Conservation (phyloP, 2,888 invertebrate species). For the Iphiclides podalirius region DNA sequence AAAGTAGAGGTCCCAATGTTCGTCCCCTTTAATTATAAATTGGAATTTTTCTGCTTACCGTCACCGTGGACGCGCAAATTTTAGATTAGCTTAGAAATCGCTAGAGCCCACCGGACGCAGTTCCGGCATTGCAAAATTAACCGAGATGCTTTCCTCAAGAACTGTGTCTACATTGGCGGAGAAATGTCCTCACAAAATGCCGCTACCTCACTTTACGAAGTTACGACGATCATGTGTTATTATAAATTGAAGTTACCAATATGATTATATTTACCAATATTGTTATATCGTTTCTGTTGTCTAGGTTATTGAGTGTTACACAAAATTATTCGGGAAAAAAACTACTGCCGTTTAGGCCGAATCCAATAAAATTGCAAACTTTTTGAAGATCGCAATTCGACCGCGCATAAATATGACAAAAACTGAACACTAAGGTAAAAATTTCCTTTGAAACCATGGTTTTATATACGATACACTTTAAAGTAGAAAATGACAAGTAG, state of each 20-base stretch:
- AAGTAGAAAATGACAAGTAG: no score
- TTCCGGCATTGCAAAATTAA: conserved; percentile 20
- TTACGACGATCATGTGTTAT: conserved; percentile 14
- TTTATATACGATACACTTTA: no score
- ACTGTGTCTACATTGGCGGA: conserved; percentile 7
- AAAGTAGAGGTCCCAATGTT: conserved; percentile 49
- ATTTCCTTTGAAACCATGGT: no score
- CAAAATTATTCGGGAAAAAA: conserved; percentile 12
- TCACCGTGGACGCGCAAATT: conserved; percentile 34
- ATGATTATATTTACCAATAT: conserved; percentile 3
- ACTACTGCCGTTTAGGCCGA: no score
- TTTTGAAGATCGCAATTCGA: no score
- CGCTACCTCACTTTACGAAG: conserved; percentile 23
- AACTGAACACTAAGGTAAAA: no score
- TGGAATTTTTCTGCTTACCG: conserved; percentile 44
- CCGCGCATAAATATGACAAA: no score
- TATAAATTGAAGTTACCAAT: conserved; percentile 17
- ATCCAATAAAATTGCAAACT: no score
- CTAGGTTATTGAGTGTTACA: conserved; percentile 14
- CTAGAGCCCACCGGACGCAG: conserved; percentile 58
- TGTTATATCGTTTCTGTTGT: conserved; percentile 15
- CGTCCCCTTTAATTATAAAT: conserved; percentile 27
- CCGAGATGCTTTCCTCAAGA: conserved; percentile 10
- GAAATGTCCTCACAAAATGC: conserved; percentile 20
- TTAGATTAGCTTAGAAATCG: conserved; percentile 70